Evolutionary conservation across 1,140 invertebrate genomes (phyloP).

Genomic region (Tyrophagus putrescentiae): DNA sequence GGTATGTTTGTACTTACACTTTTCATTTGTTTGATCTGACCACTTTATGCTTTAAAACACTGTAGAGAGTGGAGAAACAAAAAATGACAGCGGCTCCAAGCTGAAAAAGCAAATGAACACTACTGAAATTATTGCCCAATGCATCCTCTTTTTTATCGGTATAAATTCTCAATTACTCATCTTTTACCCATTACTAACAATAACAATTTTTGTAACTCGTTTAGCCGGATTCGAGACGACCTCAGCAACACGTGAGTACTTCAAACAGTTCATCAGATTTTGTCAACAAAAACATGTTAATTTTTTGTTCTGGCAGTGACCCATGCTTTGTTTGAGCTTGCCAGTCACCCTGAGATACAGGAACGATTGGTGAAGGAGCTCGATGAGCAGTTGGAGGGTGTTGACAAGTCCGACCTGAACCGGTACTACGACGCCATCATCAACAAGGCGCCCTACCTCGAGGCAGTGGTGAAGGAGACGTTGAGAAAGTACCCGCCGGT

Average conservation of each 20-base stretch:
- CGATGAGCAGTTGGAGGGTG: neutral
- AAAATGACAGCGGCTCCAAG: neutral
- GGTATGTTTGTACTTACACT: neutral
- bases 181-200: too few species aligned
- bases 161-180: too few species aligned
- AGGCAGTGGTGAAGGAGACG: conserved; percentile 34
- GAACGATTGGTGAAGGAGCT: conserved; percentile 31
- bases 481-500: conserved; percentile 32
- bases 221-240: too few species aligned
- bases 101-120: neutral
- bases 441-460: conserved; percentile 30
- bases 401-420: conserved; percentile 28
- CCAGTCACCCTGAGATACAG: conserved; percentile 36
- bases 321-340: conserved; percentile 37
- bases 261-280: too few species aligned
- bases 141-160: conserved; percentile 29
- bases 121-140: conserved; percentile 7
- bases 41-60: too few species aligned
- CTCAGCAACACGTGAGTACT: too few species aligned
- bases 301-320: too few species aligned
- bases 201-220: too few species aligned
- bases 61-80: neutral
- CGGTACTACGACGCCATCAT: neutral
- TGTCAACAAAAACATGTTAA: too few species aligned
- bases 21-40: neutral